phyloP scores from a whole-genome alignment of 2,888 invertebrate species.

The Liodrosophila aerea region DNA sequence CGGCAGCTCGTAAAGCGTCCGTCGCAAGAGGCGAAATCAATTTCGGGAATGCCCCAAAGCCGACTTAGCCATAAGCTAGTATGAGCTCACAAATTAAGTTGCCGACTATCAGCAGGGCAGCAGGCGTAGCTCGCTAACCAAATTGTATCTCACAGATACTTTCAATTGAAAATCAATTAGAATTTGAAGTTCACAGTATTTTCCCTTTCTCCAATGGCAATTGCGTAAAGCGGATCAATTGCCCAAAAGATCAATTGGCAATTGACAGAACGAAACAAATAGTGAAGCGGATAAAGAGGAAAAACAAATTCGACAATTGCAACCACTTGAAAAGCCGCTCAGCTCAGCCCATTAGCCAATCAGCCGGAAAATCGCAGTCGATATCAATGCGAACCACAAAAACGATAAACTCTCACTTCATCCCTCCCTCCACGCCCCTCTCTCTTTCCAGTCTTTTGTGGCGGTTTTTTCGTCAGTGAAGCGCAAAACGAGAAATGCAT shows the following conservation, averaged over 20 bases:
- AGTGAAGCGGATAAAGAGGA: constrained; percentile 14
- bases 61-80: constrained; percentile 42
- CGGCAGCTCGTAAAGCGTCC: constrained; percentile 57
- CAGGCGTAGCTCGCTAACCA: constrained; percentile 14
- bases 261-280: constrained; percentile 55
- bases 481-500: constrained; percentile 69
- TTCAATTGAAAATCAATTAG: constrained; percentile 48
- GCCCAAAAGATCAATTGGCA: constrained; percentile 75
- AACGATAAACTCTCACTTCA: constrained; percentile 23
- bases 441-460: constrained; percentile 13
- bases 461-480: constrained; percentile 54
- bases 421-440: background rate
- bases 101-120: constrained; percentile 25
- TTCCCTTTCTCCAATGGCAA: constrained; percentile 48
- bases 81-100: constrained; percentile 22
- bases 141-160: constrained; percentile 28
- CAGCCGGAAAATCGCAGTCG: constrained; percentile 63
- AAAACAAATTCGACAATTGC: constrained; percentile 39
- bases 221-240: constrained; percentile 69
- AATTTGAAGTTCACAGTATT: constrained; percentile 41
- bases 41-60: constrained; percentile 35
- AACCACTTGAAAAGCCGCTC: constrained; percentile 61
- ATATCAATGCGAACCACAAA: constrained; percentile 50
- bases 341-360: constrained; percentile 58
- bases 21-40: constrained; percentile 56